Evolutionary conservation across 1,140 invertebrate species (phyloP).

Genomic region (Pinna nobilis): DNA sequence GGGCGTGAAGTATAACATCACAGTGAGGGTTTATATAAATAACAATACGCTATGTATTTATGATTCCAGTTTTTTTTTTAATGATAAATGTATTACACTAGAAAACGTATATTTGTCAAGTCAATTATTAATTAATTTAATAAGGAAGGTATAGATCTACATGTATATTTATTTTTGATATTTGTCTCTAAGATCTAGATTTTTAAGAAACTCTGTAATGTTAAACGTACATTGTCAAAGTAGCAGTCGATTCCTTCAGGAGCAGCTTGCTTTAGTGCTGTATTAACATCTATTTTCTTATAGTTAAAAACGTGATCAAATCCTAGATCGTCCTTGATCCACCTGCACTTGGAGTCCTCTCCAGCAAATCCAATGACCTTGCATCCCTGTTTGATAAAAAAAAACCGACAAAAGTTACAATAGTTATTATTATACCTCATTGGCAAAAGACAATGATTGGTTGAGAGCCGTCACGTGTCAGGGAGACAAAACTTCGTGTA

Average conservation of each 20-base stretch:
- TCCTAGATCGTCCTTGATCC: constrained; percentile 80
- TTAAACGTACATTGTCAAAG: constrained; percentile 82
- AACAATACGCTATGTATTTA: too few species aligned
- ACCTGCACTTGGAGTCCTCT: constrained; percentile 82
- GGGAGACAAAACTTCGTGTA: too few species aligned
- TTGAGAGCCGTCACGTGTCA: too few species aligned
- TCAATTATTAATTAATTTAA: neutral
- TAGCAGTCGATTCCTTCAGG: constrained; percentile 84
- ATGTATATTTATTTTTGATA: too few species aligned
- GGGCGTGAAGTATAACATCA: too few species aligned
- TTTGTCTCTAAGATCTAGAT: too few species aligned
- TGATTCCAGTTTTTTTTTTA: too few species aligned
- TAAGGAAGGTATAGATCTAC: neutral
- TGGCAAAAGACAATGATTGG: too few species aligned
- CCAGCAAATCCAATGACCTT: constrained; percentile 84
- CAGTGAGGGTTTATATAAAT: too few species aligned
- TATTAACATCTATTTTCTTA: constrained; percentile 80
- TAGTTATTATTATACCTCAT: neutral
- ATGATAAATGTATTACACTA: too few species aligned
- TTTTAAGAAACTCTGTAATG: constrained; percentile 9
- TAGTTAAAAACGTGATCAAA: constrained; percentile 85
- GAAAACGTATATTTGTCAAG: too few species aligned
- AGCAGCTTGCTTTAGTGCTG: constrained; percentile 78
- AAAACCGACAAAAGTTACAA: neutral
- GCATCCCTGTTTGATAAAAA: constrained; percentile 78